Percentiles rank a stretch among this genome's conserved stretches.
These are phyloP conservation scores for mouse (Mus musculus) DNA, from an alignment of 2,113 vertebrate genomes.

Conservation along the genomic window DNA sequence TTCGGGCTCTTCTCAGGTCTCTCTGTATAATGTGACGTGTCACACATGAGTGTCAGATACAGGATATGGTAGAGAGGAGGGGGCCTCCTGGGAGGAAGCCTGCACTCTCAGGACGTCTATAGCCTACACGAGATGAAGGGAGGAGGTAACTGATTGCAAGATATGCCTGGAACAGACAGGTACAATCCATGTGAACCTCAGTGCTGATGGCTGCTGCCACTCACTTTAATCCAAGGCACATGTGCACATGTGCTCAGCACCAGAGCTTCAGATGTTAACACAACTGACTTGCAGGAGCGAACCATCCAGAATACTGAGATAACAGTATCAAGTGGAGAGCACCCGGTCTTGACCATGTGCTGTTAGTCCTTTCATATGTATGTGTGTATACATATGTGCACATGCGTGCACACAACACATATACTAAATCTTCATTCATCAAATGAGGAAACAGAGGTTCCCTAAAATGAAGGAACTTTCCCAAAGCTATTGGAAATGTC, in stretches of 20 bases:
- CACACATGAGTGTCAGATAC: not conserved
- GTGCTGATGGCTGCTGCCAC: not conserved
- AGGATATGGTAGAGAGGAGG: too few species aligned
- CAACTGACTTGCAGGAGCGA: not conserved
- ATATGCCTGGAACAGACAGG: not conserved
- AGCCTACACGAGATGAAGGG: not conserved
- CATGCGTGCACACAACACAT: not conserved
- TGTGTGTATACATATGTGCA: not conserved
- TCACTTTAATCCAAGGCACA: not conserved
- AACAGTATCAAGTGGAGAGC: not conserved
- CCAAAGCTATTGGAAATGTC: not conserved
- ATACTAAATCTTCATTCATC: not conserved
- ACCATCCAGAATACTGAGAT: too few species aligned
- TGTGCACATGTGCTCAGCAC: not conserved
- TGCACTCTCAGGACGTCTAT: not conserved
- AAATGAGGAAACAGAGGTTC: not conserved
- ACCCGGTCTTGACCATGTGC: not conserved
- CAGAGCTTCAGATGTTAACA: not conserved
- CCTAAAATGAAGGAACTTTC: not conserved
- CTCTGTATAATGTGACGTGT: slow-evolving; percentile 25
- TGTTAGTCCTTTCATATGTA: not conserved
- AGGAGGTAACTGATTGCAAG: not conserved
- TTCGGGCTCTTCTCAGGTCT: not conserved
- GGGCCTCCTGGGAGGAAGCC: not conserved
- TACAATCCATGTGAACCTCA: not conserved